Percentiles rank a stretch among this genome's conserved stretches.
phyloP scores from a whole-genome alignment of 2,888 invertebrate species.

The Ophioninae sp. region DNA sequence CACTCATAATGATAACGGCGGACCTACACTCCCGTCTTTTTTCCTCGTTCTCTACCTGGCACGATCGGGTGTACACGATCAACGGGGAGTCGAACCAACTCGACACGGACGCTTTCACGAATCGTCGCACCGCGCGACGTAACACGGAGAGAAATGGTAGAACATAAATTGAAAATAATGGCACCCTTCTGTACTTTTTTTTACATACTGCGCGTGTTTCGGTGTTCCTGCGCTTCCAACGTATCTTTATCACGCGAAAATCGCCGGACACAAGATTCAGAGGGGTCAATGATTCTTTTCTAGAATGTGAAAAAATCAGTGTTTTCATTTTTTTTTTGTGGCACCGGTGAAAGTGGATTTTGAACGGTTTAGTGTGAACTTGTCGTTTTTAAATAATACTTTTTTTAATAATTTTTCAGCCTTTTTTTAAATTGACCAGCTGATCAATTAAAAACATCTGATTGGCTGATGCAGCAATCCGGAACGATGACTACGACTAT shows the following conservation, averaged over 20 bases:
- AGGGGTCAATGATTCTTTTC: neutral
- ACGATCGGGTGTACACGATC: constrained; percentile 27
- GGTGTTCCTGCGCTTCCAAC: neutral
- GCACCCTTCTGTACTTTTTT: constrained; percentile 56
- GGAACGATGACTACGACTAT: too few species aligned
- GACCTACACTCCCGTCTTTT: constrained; percentile 13
- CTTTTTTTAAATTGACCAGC: too few species aligned
- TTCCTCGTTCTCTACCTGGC: constrained; percentile 23
- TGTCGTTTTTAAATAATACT: neutral
- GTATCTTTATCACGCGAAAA: constrained; percentile 20
- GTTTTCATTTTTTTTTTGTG: neutral
- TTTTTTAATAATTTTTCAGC: neutral
- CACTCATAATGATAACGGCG: constrained; percentile 40
- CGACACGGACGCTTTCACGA: constrained; percentile 71
- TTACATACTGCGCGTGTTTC: neutral
- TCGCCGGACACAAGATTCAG: neutral
- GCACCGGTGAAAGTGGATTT: neutral
- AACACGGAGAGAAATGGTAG: constrained; percentile 61
- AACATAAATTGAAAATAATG: constrained; percentile 80
- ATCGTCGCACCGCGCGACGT: constrained; percentile 58
- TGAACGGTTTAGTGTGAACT: neutral
- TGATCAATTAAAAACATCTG: too few species aligned
- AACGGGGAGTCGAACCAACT: constrained; percentile 61
- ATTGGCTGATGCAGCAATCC: too few species aligned
- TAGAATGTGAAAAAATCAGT: neutral